Conservation (phyloP, 2,888 invertebrate species). For the Trachelus iudaicus region DNA sequence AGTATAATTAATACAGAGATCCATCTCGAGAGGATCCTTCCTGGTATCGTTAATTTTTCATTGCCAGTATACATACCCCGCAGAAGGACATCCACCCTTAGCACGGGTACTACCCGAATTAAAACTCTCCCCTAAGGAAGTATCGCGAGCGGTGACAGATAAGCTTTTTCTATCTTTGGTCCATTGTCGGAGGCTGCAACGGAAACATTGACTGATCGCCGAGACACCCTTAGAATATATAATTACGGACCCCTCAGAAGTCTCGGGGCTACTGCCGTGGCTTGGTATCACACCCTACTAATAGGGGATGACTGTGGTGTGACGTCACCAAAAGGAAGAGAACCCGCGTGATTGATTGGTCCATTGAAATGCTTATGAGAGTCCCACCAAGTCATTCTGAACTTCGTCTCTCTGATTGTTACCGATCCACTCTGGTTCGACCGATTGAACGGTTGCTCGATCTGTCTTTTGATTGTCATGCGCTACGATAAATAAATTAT, state of each 20-base stretch:
- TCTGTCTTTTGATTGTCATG: constrained; percentile 60
- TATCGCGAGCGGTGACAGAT: constrained; percentile 58
- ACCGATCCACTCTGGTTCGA: not conserved
- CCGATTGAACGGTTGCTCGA: constrained; percentile 36
- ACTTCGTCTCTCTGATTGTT: constrained; percentile 33
- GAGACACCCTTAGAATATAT: constrained; percentile 65
- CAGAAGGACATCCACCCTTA: constrained; percentile 4
- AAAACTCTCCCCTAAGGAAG: constrained; percentile 60
- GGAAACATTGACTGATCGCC: constrained; percentile 66
- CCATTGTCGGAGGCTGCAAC: constrained; percentile 62
- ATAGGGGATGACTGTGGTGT: constrained; percentile 55
- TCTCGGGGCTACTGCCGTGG: constrained; percentile 21
- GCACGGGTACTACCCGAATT: constrained; percentile 39
- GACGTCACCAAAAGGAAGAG: constrained; percentile 57
- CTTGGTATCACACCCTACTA: constrained; percentile 55
- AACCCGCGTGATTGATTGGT: constrained; percentile 60
- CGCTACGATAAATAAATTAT: constrained; percentile 59
- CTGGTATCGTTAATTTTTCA: constrained; percentile 56
- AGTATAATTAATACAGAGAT: not conserved
- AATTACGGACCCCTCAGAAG: constrained; percentile 49
- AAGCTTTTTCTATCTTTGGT: constrained; percentile 63
- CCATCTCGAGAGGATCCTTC: not conserved
- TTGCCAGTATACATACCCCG: constrained; percentile 40
- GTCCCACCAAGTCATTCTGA: constrained; percentile 24
- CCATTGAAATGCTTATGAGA: constrained; percentile 63